Base-by-base conservation (phyloP, 2,888 invertebrate species). In the Macroteleia sp. region DNA sequence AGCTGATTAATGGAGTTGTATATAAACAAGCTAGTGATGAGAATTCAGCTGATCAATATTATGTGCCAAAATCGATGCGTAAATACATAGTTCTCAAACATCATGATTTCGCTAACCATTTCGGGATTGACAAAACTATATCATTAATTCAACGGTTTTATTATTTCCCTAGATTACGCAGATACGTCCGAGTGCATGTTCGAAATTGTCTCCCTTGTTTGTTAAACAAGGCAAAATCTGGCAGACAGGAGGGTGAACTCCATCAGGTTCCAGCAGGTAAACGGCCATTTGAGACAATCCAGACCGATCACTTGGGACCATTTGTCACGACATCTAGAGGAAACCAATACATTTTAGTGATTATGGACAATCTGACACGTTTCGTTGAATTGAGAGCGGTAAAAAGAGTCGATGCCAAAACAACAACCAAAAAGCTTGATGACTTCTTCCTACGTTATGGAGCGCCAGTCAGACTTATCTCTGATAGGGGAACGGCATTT, bases 141-240 rank as follows among this genome's bases (percentile, higher is more conserved):
- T 8, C 30, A 4, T 14, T 50, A 9, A 69, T 79, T 14, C 6
- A 30, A 10, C 2, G 25, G 8, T 59, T 32, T 25, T 75, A 79
- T 41, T 70, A 64, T 34, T 79, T 79, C 44, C 54, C 57, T 5
- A 17, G 52, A 5, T 20, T 81, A 17, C n/a, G 64, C 5, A 30
- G 20, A 4, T 74, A 74, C 36, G 64, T 70, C 3, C n/a, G 22
- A n/a, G 3, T 67, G 4, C 79, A 76, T 14, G 57, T 78, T 5
- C 3, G 9, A 19, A 56, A 59, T 10, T 71, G 75, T 25, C n/a
- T 61, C 0, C 46, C 52, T 5, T 79, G 64, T 22, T 64, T 78
- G 2, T 2, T 73, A 30, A 30, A 30, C 30, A 30, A 30, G 9
- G 25, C 50, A 9, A 73, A 77, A 28, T n/a, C 30, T 0, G 73